Base-by-base conservation (phyloP, 1,140 invertebrate genomes). In the Liolophura sinensis region DNA sequence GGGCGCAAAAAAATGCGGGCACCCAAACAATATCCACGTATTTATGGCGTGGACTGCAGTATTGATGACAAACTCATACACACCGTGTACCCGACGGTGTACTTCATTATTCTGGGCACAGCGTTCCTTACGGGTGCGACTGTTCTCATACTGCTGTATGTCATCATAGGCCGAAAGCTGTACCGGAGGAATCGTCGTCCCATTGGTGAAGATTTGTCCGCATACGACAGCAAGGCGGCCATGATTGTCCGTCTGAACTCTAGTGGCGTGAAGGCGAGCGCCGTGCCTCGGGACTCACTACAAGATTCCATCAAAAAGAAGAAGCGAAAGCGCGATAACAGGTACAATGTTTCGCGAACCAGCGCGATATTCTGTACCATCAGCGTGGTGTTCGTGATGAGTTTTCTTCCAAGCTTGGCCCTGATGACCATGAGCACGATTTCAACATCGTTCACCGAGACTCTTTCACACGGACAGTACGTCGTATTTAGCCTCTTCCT, bases 351-450 rank as follows among this genome's bases (percentile, higher is more conserved):
- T 3, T 60, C 57, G 16, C 40, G 65, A 5, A 73, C 74, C 3
- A 74, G 72, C 5, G 54, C 67, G 15, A 76, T 76, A 73, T 54
- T 76, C 55, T 71, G 71, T 49, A 60, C 69, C 0, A 74, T 76
- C 46, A 76, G 68, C 0, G 62, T 71, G 18, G 70, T 74, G 3
- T 76, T 69, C 64, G 54, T 76, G 18, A n/a, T 76, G 16, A 68
- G 70, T 15, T 76, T 73, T 54, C 52, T 76, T 25, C 74, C 74
- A 31, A 67, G 71, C 52, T 60, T 76, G 46, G 67, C 69, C 6
- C 59, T 76, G 0, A 72, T 71, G 66, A 62, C 68, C 6, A 47
- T 69, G 15, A 74, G 71, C 25, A 55, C 64, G 9, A 60, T 64
- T 22, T 47, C 6, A 58, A 72, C 4, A 68, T 69, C 50, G 47